Base-by-base conservation (phyloP, 1,140 invertebrate genomes). In the Lanistes nyassanus region DNA sequence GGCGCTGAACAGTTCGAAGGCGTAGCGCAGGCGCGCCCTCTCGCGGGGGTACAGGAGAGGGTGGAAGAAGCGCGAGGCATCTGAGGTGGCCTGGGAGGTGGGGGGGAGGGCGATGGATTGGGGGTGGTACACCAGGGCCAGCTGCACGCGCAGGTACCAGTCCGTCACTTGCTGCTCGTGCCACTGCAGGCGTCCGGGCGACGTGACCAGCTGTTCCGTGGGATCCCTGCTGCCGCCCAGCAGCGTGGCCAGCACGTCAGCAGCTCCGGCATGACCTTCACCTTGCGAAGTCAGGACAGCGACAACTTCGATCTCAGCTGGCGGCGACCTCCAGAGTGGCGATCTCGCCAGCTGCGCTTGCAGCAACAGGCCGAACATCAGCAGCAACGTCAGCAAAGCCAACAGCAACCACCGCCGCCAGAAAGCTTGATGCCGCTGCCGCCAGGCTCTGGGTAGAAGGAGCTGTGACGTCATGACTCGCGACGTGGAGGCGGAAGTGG, bases 1-100 rank as follows among this genome's bases (percentile, higher is more conserved):
- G 16, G 36, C n/a, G 36, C 36, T 29, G 70, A 72, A 72, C 19
- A 72, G 53, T 3, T 72, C 34, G 34, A 72, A 58, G 55, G 37
- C 55, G 56, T 72, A 62, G 5, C 56, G 70, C 31, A 72, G 70
- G 4, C 26, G 53, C 19, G 70, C 55, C 26, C 60, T 72, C 70
- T 72, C 70, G 26, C 55, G 19, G 0, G 70, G 34, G 2, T 34
- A 60, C 70, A 72, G 36, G 55, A 72, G 36, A 6, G 70, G 70
- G 31, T 60, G 36, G 70, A 72, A 72, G 37, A 36, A 39, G 70
- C 70, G 70, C 55, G 60, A 39, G 55, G 42, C 37, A 19, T 29
- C 16, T 34, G 60, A 16, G 1, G 70, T 39, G 21, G 55, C 53
- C 53, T 60, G 55, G 36, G 42, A 36, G 5, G n/a, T n/a, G 31